phyloP scores from a whole-genome alignment of 2,888 invertebrate species.

The Spodoptera littoralis region DNA sequence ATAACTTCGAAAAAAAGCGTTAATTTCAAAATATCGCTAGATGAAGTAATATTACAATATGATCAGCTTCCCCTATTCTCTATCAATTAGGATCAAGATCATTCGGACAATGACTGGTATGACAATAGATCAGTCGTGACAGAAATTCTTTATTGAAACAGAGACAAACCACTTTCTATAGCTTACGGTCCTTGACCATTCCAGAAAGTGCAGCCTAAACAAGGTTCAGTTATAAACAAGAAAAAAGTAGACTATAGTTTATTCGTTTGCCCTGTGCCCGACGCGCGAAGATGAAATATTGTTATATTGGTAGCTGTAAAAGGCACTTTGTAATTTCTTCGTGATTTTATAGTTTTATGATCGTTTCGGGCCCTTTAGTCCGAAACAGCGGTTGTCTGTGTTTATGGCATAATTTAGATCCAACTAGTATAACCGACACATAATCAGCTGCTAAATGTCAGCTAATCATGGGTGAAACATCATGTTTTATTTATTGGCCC shows the following conservation, averaged over 20 bases:
- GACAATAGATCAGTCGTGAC: constrained; percentile 80
- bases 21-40: neutral
- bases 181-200: constrained; percentile 81
- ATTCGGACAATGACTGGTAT: constrained; percentile 65
- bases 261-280: constrained; percentile 61
- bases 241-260: constrained; percentile 61
- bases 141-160: constrained; percentile 75
- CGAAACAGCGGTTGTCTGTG: constrained; percentile 68
- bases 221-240: constrained; percentile 72
- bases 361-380: constrained; percentile 74
- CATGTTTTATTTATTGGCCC: constrained; percentile 58
- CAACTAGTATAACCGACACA: constrained; percentile 67
- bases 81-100: constrained; percentile 80
- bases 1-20: neutral
- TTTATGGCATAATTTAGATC: constrained; percentile 74
- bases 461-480: constrained; percentile 61
- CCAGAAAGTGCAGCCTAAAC: constrained; percentile 74
- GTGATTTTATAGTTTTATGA: constrained; percentile 84
- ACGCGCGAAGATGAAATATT: constrained; percentile 83
- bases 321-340: constrained; percentile 79
- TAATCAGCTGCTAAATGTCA: constrained; percentile 76
- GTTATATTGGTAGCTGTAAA: constrained; percentile 83
- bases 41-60: constrained; percentile 42
- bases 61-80: constrained; percentile 53
- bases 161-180: constrained; percentile 77